A percentile compares a stretch with the other conserved stretches of the same genome.
Evolutionary conservation across 2,797 vertebrate genomes (phyloP).

Genomic region (Characodon lateralis): DNA sequence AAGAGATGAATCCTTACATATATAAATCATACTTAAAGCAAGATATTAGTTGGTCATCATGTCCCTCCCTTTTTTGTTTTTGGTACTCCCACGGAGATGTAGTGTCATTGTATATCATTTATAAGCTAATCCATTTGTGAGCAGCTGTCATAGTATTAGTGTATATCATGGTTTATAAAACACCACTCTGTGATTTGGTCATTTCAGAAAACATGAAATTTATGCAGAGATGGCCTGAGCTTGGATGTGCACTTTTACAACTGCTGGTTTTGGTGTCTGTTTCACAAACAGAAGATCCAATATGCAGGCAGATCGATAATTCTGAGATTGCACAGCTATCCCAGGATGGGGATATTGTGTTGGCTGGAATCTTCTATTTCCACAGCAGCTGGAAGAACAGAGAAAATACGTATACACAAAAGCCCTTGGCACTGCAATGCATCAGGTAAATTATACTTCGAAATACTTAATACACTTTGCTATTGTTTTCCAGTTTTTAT

Average conservation of each 20-base stretch:
- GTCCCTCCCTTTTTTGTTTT: not conserved
- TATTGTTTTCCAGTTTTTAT: not conserved
- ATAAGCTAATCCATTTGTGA: slow-evolving; percentile 41
- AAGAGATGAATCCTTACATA: not conserved
- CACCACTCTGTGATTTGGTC: slow-evolving; percentile 2
- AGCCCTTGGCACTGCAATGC: slow-evolving; percentile 68
- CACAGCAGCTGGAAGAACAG: slow-evolving; percentile 73
- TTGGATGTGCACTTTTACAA: slow-evolving; percentile 51
- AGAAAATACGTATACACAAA: slow-evolving; percentile 52
- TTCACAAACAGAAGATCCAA: slow-evolving; percentile 45
- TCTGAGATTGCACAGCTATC: slow-evolving; percentile 65
- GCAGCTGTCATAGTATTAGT: slow-evolving; percentile 18
- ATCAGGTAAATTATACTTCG: slow-evolving; percentile 62
- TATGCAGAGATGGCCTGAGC: slow-evolving; percentile 49
- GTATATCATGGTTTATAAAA: slow-evolving; percentile 5
- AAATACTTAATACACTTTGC: not conserved
- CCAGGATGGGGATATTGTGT: slow-evolving; percentile 72
- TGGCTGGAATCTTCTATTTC: slow-evolving; percentile 78
- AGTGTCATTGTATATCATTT: not conserved
- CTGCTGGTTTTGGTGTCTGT: slow-evolving; percentile 57
- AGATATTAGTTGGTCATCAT: not conserved
- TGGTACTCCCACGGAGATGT: not conserved
- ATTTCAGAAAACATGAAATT: slow-evolving; percentile 34
- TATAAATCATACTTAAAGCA: not conserved
- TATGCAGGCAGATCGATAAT: slow-evolving; percentile 62